These are phyloP conservation scores for Sinopyrophorus schimmeli DNA, from an alignment of 2,888 invertebrate species.

Conservation along the genomic window DNA sequence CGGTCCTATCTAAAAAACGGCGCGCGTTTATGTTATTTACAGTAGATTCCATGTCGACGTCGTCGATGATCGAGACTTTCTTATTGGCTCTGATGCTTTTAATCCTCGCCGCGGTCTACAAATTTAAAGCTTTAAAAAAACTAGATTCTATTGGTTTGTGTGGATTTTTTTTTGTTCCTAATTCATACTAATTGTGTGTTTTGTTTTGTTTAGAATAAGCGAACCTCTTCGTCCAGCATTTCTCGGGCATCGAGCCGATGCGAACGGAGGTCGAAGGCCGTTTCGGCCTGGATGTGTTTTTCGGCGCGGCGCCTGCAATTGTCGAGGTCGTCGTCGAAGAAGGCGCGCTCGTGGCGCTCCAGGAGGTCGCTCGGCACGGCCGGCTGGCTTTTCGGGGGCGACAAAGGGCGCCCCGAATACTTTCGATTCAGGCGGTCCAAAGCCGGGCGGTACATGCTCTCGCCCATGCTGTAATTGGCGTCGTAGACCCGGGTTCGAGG, in stretches of 20 bases:
- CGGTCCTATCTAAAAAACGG: constrained; percentile 62
- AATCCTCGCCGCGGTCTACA: constrained; percentile 64
- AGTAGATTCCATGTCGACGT: constrained; percentile 66
- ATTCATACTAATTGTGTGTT: no score
- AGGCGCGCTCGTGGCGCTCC: constrained; percentile 55
- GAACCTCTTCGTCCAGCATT: constrained; percentile 57
- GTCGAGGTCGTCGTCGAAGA: constrained; percentile 58
- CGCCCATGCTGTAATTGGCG: constrained; percentile 82
- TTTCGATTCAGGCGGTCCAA: constrained; percentile 76
- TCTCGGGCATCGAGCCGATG: constrained; percentile 56
- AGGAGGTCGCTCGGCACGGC: constrained; percentile 45
- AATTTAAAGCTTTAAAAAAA: no score
- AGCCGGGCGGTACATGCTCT: constrained; percentile 79
- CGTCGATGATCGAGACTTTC: constrained; percentile 64
- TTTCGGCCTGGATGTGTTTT: constrained; percentile 59
- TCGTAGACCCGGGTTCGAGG: constrained; percentile 83
- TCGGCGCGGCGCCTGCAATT: constrained; percentile 59
- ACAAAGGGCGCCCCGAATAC: constrained; percentile 59
- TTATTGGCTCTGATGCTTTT: constrained; percentile 65
- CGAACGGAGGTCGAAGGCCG: constrained; percentile 68
- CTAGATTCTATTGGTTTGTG: no score
- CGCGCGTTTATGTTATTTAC: constrained; percentile 62
- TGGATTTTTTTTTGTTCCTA: no score
- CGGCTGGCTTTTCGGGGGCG: constrained; percentile 43
- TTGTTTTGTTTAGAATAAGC: constrained; percentile 36